These are phyloP conservation scores for Dicaeum eximium DNA, from an alignment of 2,113 vertebrate genomes.

Conservation along the genomic window DNA sequence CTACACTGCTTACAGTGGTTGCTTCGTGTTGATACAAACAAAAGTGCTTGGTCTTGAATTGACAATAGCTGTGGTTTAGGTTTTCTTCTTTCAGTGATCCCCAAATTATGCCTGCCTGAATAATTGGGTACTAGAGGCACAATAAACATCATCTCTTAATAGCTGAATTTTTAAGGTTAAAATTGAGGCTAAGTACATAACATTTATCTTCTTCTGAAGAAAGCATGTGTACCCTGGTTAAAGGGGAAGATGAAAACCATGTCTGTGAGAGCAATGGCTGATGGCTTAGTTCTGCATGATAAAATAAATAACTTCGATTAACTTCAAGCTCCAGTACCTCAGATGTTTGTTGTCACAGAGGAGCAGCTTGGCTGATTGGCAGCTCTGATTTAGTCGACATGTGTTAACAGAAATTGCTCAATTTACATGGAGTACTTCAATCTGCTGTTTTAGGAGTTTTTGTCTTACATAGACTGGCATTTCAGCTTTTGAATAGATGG, in stretches of 20 bases:
- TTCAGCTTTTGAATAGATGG: slow-evolving; percentile 42
- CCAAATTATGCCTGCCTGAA: background rate
- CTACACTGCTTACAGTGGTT: background rate
- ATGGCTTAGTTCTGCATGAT: slow-evolving; percentile 49
- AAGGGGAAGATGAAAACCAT: background rate
- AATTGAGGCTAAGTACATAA: background rate
- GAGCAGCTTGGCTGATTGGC: slow-evolving; percentile 56
- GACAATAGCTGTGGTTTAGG: background rate
- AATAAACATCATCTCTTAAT: slow-evolving; percentile 2
- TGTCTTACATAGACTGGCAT: slow-evolving; percentile 6
- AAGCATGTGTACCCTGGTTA: background rate
- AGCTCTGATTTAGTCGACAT: slow-evolving; percentile 41
- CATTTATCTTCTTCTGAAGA: background rate
- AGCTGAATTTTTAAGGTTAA: slow-evolving; percentile 34
- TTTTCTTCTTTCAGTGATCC: background rate
- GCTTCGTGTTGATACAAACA: background rate
- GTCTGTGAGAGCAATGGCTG: slow-evolving; percentile 24
- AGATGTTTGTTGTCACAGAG: slow-evolving; percentile 61
- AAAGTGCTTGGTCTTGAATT: background rate
- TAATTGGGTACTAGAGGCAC: slow-evolving; percentile 9
- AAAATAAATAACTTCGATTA: slow-evolving; percentile 58
- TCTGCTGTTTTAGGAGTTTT: slow-evolving; percentile 53
- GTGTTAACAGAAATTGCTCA: slow-evolving; percentile 56
- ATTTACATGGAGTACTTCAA: slow-evolving; percentile 50
- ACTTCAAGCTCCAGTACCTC: slow-evolving; percentile 50